Evolutionary conservation across 2,113 vertebrate genomes (phyloP).

Genomic region (Hoplias malabaricus): DNA sequence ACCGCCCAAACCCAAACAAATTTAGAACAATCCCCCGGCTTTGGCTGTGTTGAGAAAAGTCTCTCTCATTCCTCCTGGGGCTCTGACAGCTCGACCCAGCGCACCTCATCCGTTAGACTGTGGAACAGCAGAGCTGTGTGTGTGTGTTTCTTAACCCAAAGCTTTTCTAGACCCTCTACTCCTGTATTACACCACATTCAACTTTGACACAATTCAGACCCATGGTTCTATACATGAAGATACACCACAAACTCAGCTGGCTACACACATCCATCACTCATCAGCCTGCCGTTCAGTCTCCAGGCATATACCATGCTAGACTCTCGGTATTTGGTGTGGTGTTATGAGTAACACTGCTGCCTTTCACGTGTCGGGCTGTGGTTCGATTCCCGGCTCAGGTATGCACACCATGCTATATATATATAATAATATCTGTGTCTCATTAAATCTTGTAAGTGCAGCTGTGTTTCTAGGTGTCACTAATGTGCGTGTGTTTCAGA

Average conservation of each 20-base stretch:
- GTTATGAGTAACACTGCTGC: too few relatives aligned
- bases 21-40: constrained; percentile 67
- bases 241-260: too few relatives aligned
- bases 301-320: too few relatives aligned
- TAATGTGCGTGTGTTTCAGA: constrained; percentile 28
- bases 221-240: too few relatives aligned
- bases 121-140: constrained; percentile 46
- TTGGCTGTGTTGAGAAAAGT: constrained; percentile 56
- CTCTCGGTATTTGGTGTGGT: too few relatives aligned
- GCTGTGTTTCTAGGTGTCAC: not conserved
- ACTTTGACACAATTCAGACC: not conserved
- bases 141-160: constrained; percentile 15
- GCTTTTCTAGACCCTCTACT: not conserved
- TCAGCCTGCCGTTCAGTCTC: too few relatives aligned
- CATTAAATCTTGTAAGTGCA: not conserved
- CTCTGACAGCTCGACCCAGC: constrained; percentile 64
- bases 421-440: not conserved
- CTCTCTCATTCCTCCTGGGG: constrained; percentile 60
- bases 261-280: too few relatives aligned
- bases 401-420: too few relatives aligned
- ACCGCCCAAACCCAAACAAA: constrained; percentile 63
- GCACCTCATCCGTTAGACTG: constrained; percentile 71
- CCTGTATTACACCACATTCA: not conserved
- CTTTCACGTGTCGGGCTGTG: too few relatives aligned
- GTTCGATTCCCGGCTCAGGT: too few relatives aligned